Base-by-base conservation (phyloP, 1,140 invertebrate genomes). In the Whitmania pigra region DNA sequence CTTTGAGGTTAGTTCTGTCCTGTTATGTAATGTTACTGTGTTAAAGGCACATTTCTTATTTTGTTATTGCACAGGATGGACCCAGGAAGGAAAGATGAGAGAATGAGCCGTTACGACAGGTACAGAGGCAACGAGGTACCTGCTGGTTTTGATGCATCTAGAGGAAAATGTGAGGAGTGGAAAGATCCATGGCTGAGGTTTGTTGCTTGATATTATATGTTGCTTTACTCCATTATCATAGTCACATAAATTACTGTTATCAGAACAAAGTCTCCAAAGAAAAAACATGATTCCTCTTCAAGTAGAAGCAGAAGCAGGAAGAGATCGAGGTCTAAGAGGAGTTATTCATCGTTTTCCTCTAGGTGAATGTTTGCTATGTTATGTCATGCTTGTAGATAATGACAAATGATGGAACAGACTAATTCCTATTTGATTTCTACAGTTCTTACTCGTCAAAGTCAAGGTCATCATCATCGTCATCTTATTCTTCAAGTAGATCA, bases 381-480 rank as follows among this genome's bases (percentile, higher is more conserved):
- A 17, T 1, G 9, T 49, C 0, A 11, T 49, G 15, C 55, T 63
- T 1, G 11, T 20, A 17, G 13, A 13, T 6, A 63, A 49, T 49
- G 13, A 49, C 3, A 49, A 49, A 7, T 1, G 13, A 49, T 11
- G 43, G 15, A 0, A 49, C 9, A 15, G 9, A 49, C 9, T 49
- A 43, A 43, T 13, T 6, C 40, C 13, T 15, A 49, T 49, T 49
- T 49, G 13, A 49, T 49, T 49, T 49, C 13, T 70, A 7, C 49
- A 70, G 69, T 54, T 70, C 69, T 27, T 43, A 53, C 29, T 70
- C 69, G 43, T 70, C 69, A 20, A 70, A 70, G 69, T 70, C 69
- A 70, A 54, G 69, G n/a, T 70, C 69, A 15, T 70, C 69, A 54
- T 70, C 69, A 49, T 70, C 53, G 2, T 70, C 31, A n/a, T 53